A percentile compares a stretch with the other conserved stretches of the same genome.
These are phyloP conservation scores for Gnatocerus cornutus DNA, from an alignment of 2,888 invertebrate species.

Conservation along the genomic window DNA sequence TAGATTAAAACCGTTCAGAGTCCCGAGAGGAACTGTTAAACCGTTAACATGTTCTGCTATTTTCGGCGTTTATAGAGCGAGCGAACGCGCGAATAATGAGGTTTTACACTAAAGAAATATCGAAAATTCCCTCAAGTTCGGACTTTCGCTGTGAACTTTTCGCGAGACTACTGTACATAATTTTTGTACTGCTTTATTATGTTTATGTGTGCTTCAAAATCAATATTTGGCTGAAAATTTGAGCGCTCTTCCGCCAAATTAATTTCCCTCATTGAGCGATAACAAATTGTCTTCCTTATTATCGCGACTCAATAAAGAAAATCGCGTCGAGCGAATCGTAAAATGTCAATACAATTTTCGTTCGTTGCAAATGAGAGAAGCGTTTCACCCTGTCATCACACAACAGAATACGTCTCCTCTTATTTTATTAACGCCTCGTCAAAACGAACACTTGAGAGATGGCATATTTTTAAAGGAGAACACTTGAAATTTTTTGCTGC, in stretches of 20 bases:
- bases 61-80: neutral
- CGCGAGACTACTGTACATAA: too few relatives aligned
- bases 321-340: slow-evolving; percentile 19
- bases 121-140: neutral
- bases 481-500: neutral
- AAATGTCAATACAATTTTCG: slow-evolving; percentile 32
- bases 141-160: too few relatives aligned
- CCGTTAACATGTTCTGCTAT: slow-evolving; percentile 61
- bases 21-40: slow-evolving; percentile 61
- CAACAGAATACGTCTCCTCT: slow-evolving; percentile 12
- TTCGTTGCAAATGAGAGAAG: slow-evolving; percentile 23
- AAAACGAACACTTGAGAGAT: slow-evolving; percentile 10
- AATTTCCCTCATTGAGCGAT: slow-evolving; percentile 14
- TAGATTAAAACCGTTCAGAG: slow-evolving; percentile 64
- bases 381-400: slow-evolving; percentile 14
- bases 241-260: neutral
- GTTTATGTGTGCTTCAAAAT: too few relatives aligned
- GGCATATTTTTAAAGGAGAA: neutral
- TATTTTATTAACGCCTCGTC: slow-evolving; percentile 19
- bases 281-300: slow-evolving; percentile 25
- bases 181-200: too few relatives aligned
- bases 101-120: neutral
- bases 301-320: slow-evolving; percentile 26
- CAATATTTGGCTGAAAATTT: too few relatives aligned
- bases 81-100: neutral